Evolutionary conservation across 2,113 vertebrate genomes (phyloP).

Genomic region (Cariama cristata): DNA sequence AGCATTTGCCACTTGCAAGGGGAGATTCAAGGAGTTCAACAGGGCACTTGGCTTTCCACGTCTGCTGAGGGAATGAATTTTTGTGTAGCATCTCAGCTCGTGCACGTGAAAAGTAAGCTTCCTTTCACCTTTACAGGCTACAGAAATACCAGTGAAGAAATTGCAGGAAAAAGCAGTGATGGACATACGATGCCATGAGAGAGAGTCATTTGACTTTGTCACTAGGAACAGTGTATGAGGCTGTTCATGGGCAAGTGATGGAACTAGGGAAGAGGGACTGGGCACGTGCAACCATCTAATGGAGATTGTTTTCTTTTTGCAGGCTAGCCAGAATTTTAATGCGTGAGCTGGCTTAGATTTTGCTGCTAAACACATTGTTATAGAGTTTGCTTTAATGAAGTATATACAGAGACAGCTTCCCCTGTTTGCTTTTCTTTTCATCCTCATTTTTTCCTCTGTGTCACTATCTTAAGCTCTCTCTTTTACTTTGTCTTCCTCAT

Average conservation of each 20-base stretch:
- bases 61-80: not conserved
- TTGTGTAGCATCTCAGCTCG: not conserved
- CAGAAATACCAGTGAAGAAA: not conserved
- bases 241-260: not conserved
- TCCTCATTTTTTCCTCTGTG: not conserved
- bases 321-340: not conserved
- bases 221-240: not conserved
- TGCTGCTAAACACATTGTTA: not conserved
- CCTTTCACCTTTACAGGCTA: not conserved
- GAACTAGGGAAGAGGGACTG: not conserved
- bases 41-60: rapidly evolving
- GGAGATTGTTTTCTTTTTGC: not conserved
- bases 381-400: not conserved
- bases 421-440: not conserved
- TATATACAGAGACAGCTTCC: not conserved
- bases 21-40: not conserved
- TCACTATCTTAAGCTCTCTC: not conserved
- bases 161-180: not conserved
- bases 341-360: not conserved
- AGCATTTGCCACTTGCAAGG: not conserved
- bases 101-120: rapidly evolving
- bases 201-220: not conserved
- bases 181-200: not conserved
- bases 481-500: not conserved
- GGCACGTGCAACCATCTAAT: not conserved